phyloP scores from a whole-genome alignment of 1,140 invertebrate species.

The Temnothorax longispinosus region DNA sequence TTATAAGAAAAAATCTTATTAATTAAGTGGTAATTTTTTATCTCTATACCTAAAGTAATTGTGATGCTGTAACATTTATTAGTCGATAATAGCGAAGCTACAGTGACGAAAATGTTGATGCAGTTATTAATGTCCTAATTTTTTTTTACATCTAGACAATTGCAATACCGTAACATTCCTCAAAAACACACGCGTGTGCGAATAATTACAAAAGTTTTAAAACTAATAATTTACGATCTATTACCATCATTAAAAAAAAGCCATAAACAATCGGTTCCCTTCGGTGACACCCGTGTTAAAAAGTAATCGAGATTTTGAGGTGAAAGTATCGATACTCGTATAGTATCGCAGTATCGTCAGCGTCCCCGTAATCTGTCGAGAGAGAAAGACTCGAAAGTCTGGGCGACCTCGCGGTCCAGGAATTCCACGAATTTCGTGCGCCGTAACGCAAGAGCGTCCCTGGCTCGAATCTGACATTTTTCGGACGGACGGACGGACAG shows the following conservation, averaged over 20 bases:
- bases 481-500: conserved; percentile 37
- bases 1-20: background rate
- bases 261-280: too few species aligned
- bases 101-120: too few species aligned
- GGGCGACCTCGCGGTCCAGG: conserved; percentile 62
- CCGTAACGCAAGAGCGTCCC: conserved; percentile 71
- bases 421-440: conserved; percentile 78
- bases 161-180: background rate
- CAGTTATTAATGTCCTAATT: too few species aligned
- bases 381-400: conserved; percentile 19
- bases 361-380: conserved; percentile 3
- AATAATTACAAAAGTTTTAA: background rate
- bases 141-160: too few species aligned
- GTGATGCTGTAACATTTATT: background rate
- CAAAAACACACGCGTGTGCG: background rate
- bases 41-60: background rate
- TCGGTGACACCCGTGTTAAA: background rate
- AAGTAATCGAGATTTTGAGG: background rate
- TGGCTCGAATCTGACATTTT: conserved; percentile 76
- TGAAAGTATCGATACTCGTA: conserved; percentile 43
- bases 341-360: background rate
- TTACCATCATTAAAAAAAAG: background rate
- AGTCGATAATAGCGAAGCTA: background rate
- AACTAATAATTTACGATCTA: background rate
- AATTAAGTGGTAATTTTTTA: background rate